These are phyloP conservation scores for Helarctos malayanus DNA, from an alignment of 2,797 vertebrate species.

Conservation along the genomic window DNA sequence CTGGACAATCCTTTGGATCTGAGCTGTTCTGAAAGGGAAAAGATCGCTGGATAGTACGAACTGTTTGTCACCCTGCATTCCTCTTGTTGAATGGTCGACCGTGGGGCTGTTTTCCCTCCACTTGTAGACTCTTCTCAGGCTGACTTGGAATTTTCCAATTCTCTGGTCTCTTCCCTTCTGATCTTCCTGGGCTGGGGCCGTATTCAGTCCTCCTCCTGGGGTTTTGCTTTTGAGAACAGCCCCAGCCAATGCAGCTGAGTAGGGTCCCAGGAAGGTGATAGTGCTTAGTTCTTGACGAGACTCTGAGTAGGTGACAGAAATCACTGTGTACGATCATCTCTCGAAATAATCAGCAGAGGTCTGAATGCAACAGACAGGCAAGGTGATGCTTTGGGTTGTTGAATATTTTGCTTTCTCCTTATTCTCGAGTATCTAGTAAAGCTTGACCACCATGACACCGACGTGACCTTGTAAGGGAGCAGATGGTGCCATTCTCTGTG, in stretches of 20 bases:
- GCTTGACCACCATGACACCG: background rate
- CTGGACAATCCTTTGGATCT: background rate
- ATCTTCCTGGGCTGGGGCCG: background rate
- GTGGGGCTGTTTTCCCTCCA: background rate
- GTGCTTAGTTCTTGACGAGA: background rate
- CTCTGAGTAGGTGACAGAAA: background rate
- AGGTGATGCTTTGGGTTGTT: background rate
- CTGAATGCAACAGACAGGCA: background rate
- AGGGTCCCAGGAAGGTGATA: background rate
- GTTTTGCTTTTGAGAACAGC: background rate
- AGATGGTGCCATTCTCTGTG: background rate
- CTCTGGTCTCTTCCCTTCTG: background rate
- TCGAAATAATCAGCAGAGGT: background rate
- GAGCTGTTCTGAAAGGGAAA: background rate
- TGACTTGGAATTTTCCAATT: background rate
- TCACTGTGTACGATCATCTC: background rate
- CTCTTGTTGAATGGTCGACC: fast-evolving
- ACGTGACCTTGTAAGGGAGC: background rate
- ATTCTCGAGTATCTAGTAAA: background rate
- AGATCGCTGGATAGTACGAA: background rate
- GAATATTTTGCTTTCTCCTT: constrained; percentile 39
- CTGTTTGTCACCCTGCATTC: background rate
- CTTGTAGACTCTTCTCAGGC: background rate
- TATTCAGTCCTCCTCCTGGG: background rate
- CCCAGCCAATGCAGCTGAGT: background rate